Evolutionary conservation across 30 jellyfish, hydroid and myxozoan genomes (phyloP), one percentile per base, ranked within the genome.

Genomic region (Hydractinia symbiolongicarpus): DNA sequence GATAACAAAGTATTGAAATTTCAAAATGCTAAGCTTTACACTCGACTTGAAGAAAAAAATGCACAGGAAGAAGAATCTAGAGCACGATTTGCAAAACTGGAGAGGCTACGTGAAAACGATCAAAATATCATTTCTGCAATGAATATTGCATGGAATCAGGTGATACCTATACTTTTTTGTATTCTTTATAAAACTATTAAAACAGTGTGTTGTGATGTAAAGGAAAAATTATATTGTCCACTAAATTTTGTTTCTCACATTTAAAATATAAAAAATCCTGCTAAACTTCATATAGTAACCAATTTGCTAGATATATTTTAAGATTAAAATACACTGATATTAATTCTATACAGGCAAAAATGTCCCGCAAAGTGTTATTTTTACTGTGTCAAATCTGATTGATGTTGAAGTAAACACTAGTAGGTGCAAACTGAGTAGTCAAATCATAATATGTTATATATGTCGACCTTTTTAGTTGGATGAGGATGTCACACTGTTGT

Each of bases 71-170:
- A 84, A 52, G 99, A 93, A 51, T 53, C 71, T 69, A 93, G 84
- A 50, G 87, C 88, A 17, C 88, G 86, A 72, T 73, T 88, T 21
- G 62, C 82, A 5, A 95, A 93, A 68, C 95, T 93, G 14, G 99
- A 93, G 53, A 66, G 96, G 40, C 81, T 93, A 54, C 88, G 96
- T 19, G 86, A 92, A 66, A 88, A 93, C 81, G 99, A 93, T 79
- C 99, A 87, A 56, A 82, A 89, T 53, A 93, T 93, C 55, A 93
- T 93, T 11, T 93, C 99, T 7, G 83, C 89, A 8, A 30, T 93
- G 85, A 93, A 93, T 76, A 79, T 83, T 62, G 95, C 99, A 7
- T 93, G 99, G 99, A 93, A 88, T 60, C 99, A 93, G 96, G 99
- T 92, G 53, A 44, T 67, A 55, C 7, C 52, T 40, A n/a, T 81